Base-by-base conservation (phyloP, 2,113 vertebrate species). In the Bombycilla garrulus region DNA sequence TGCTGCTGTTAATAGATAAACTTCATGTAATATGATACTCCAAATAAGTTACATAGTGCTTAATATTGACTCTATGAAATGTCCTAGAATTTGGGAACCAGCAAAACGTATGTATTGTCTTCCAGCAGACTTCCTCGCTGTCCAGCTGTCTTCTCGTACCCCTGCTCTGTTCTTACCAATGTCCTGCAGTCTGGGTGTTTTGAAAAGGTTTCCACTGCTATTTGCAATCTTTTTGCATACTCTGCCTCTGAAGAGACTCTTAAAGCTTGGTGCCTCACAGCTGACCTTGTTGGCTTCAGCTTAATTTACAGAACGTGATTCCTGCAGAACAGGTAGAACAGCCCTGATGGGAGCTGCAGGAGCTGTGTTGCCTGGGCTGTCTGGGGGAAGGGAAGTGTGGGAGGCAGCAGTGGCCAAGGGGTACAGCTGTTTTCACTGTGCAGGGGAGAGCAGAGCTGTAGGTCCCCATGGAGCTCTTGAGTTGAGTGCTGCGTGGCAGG, bases 161-260 rank as follows among this genome's bases (percentile, higher is more conserved):
- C 19, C 3, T 33, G 19, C 20, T 24, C 53, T 0, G 0, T 42
- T 91, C 56, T 92, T 74, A 23, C 61, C 19, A 11, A 0, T 1
- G 1, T 60, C 8, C 24, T 44, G 5, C 14, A 17, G 1, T 60
- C 22, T 9, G 15, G 11, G 15, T 42, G 31, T 61, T 69, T 71
- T 17, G 22, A 25, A 67, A 70, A 29, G 1, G 2, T 42, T 79
- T 79, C 21, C 8, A 20, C 28, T 60, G 36, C 21, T 69, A 2
- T 56, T 60, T 44, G 29, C n/a, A 10, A 15, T 31, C 23, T 57
- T 60, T 81, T 28, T 54, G 9, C 40, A 5, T 57, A 15, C 9
- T 80, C 33, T 3, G 0, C 40, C 14, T 31, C 42, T 76, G 1
- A 12, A 26, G 57, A 90, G 33, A 10, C 35, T 74, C 33, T 19